Evolutionary conservation across 1,140 invertebrate genomes (phyloP), one percentile per base, ranked within the genome.

Genomic region (Pteromalus puparum): DNA sequence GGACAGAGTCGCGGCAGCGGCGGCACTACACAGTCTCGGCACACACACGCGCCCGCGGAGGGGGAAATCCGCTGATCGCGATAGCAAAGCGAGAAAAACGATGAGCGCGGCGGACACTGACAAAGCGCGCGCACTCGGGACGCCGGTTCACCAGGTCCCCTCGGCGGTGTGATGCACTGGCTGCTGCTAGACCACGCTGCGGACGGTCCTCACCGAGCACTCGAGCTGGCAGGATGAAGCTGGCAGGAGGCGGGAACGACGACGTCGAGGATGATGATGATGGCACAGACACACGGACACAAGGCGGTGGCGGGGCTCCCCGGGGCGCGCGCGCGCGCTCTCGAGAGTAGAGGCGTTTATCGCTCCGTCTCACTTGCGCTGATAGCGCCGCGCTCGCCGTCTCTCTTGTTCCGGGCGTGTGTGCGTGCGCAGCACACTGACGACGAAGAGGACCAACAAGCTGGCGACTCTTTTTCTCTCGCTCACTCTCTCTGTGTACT

Each of bases 21-120:
- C 34, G 38, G 83, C 38, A 30, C 53, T 61, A 61, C 21, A 61
- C 53, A 61, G 21, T 61, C 53, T 53, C 48, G 82, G 26, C 46
- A 74, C 81, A 80, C 85, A 74, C 72, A 78, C 74, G 81, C 77
- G 74, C 74, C 61, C 67, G 81, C 34, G 73, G 82, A 84, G 82
- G 70, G 83, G 81, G 82, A 78, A 83, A 81, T 70, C 83, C 82
- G 85, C 82, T 78, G 76, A 82, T 83, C 85, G 80, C 61, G 74
- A 83, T 83, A 76, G 81, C 81, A 65, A 82, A 75, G 53, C 28
- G 42, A 30, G 53, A 76, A 67, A 82, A 75, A 74, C 46, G 81
- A 70, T 76, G 53, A 61, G 38, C 46, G 73, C 83, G n/a, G 46
- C 73, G 74, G 83, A 76, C 30, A 42, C 83, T 84, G 83, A 61